Conservation (phyloP, 2,888 invertebrate species). For the Macaria liturata region DNA sequence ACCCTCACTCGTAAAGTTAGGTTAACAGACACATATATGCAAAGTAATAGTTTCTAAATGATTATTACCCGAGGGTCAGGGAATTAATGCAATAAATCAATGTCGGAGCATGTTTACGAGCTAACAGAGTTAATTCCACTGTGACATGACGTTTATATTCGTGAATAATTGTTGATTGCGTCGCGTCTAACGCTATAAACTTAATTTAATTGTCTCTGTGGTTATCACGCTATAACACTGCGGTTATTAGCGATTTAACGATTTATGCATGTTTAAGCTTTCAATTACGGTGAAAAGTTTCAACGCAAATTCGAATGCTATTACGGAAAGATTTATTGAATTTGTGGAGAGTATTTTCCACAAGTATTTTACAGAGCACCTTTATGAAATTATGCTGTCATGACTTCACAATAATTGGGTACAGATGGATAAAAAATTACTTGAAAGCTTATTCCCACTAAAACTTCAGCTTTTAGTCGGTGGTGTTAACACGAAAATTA, state of each 20-base stretch:
- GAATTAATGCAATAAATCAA: constrained; percentile 79
- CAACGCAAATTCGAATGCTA: constrained; percentile 13
- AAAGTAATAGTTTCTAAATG: constrained; percentile 61
- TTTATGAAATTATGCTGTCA: too few species aligned
- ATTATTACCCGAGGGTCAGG: constrained; percentile 61
- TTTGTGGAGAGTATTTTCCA: too few species aligned
- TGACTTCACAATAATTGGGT: too few species aligned
- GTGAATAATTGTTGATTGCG: constrained; percentile 78
- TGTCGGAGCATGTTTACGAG: constrained; percentile 80
- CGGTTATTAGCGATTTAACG: constrained; percentile 12
- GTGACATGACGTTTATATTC: constrained; percentile 80
- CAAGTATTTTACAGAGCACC: too few species aligned
- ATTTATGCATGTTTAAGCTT: constrained; percentile 21
- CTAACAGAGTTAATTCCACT: constrained; percentile 80
- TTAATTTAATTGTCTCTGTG: constrained; percentile 38
- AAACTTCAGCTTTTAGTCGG: too few species aligned
- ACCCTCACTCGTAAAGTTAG: too few species aligned
- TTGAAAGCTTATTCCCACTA: too few species aligned
- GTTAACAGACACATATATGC: too few species aligned
- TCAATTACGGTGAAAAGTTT: constrained; percentile 13
- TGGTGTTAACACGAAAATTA: too few species aligned
- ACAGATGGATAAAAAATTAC: too few species aligned
- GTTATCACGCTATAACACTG: constrained; percentile 27
- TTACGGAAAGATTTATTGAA: constrained; percentile 5
- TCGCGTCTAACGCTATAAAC: constrained; percentile 42